A percentile compares a stretch with the other conserved stretches of the same genome.
Evolutionary conservation across 2,797 vertebrate genomes (phyloP).

Genomic region (Paedocypris micromegethes): DNA sequence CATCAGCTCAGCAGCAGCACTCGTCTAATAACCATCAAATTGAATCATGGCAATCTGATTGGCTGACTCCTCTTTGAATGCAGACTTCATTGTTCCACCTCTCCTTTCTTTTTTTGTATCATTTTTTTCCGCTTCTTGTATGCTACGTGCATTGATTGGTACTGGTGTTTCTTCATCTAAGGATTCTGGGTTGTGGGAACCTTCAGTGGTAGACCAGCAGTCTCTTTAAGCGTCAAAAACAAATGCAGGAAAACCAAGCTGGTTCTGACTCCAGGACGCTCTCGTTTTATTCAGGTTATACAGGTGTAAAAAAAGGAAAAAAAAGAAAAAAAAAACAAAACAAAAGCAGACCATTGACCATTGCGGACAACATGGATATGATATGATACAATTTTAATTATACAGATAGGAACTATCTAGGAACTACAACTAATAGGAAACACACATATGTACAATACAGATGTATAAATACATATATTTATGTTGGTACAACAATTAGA

Average conservation of each 20-base stretch:
- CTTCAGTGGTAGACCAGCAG: constrained; percentile 38
- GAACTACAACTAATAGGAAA: too few species aligned
- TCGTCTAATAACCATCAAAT: constrained; percentile 53
- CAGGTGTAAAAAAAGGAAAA: too few species aligned
- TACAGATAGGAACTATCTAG: too few species aligned
- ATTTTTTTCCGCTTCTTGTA: constrained; percentile 13
- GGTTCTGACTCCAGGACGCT: background rate
- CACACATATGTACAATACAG: too few species aligned
- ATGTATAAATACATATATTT: too few species aligned
- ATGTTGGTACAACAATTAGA: too few species aligned
- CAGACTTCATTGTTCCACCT: constrained; percentile 24
- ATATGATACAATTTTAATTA: too few species aligned
- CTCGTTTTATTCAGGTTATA: background rate
- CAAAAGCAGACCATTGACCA: too few species aligned
- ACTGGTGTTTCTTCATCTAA: constrained; percentile 35
- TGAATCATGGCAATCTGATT: constrained; percentile 53
- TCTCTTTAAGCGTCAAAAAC: constrained; percentile 34
- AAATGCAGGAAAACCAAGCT: constrained; percentile 13
- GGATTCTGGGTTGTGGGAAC: constrained; percentile 44
- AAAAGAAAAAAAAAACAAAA: too few species aligned
- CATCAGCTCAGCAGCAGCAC: constrained; percentile 50
- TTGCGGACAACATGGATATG: too few species aligned
- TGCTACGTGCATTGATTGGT: constrained; percentile 14
- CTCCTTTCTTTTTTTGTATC: constrained; percentile 20
- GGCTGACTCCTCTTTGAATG: constrained; percentile 42